Percentiles rank a stretch among this genome's conserved stretches.
Evolutionary conservation across 1,140 invertebrate species (phyloP).

Genomic region (Dreissena rostriformis): DNA sequence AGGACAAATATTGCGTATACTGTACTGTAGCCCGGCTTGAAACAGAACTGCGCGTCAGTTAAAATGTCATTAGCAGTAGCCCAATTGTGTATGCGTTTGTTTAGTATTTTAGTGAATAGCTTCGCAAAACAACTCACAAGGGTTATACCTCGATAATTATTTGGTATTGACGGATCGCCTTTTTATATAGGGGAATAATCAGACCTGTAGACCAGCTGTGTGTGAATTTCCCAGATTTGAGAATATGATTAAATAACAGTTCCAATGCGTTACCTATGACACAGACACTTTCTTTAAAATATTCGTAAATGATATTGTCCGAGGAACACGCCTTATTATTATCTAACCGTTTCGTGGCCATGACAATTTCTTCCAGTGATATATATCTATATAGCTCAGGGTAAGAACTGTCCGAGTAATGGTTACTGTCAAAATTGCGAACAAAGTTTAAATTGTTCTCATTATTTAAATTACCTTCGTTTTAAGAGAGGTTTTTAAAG

Average conservation of each 20-base stretch:
- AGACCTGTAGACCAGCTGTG: conserved; percentile 12
- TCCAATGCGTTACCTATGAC: not conserved
- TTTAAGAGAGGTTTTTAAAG: not conserved
- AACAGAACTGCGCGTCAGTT: conserved; percentile 10
- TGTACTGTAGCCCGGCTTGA: not conserved
- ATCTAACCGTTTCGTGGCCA: not conserved
- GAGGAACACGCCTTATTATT: not conserved
- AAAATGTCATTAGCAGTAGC: not conserved
- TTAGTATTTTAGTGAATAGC: not conserved
- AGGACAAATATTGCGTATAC: conserved; percentile 16
- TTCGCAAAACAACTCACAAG: conserved; percentile 31
- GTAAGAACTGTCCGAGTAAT: not conserved
- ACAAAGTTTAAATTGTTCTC: not conserved
- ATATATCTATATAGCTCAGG: not conserved
- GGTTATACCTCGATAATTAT: conserved; percentile 32
- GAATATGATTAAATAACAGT: conserved; percentile 22
- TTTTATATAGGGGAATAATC: conserved; percentile 14
- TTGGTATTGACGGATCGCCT: not conserved
- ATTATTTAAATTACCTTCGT: not conserved
- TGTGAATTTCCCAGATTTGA: conserved; percentile 2
- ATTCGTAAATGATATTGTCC: conserved; percentile 9
- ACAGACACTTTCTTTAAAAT: not conserved
- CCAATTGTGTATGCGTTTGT: not conserved
- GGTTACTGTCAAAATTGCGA: not conserved
- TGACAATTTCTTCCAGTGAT: not conserved